A percentile compares a stretch with the other conserved stretches of the same genome.
These are phyloP conservation scores for Sceliomorpha sp. DNA, from an alignment of 2,888 invertebrate genomes.

Conservation along the genomic window DNA sequence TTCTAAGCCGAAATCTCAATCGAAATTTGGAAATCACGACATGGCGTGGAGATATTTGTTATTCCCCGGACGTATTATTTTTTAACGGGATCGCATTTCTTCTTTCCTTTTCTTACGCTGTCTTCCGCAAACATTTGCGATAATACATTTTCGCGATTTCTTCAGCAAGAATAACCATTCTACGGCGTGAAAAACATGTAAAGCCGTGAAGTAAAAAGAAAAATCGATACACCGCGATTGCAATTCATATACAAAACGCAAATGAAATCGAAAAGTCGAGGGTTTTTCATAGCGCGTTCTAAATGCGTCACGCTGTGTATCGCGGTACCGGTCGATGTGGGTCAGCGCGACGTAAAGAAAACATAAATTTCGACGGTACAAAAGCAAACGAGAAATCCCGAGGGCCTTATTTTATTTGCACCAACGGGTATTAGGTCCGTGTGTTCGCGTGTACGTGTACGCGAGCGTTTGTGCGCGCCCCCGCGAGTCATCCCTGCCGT, in stretches of 20 bases:
- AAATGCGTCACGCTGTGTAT: conserved; percentile 11
- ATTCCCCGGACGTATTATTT: too few species aligned
- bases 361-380: conserved; percentile 8
- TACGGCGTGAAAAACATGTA: too few species aligned
- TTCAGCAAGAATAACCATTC: too few species aligned
- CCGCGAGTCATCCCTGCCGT: conserved; percentile 24
- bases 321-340: conserved; percentile 21
- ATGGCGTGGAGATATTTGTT: neutral
- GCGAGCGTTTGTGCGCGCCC: too few species aligned
- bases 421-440: conserved; percentile 31
- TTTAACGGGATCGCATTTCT: too few species aligned
- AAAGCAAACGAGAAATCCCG: conserved; percentile 15
- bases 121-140: too few species aligned
- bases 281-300: conserved; percentile 8
- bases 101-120: too few species aligned
- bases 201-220: too few species aligned
- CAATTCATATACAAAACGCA: too few species aligned
- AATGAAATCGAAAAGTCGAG: too few species aligned
- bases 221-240: too few species aligned
- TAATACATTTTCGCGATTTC: too few species aligned
- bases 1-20: conserved; percentile 23
- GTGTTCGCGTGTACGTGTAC: conserved; percentile 12
- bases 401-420: conserved; percentile 39
- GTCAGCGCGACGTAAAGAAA: conserved; percentile 26
- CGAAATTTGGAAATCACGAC: conserved; percentile 9